A percentile compares a stretch with the other conserved stretches of the same genome.
Evolutionary conservation across 2,113 vertebrate species (phyloP).

Genomic region (Tychaedon coryphoeus): DNA sequence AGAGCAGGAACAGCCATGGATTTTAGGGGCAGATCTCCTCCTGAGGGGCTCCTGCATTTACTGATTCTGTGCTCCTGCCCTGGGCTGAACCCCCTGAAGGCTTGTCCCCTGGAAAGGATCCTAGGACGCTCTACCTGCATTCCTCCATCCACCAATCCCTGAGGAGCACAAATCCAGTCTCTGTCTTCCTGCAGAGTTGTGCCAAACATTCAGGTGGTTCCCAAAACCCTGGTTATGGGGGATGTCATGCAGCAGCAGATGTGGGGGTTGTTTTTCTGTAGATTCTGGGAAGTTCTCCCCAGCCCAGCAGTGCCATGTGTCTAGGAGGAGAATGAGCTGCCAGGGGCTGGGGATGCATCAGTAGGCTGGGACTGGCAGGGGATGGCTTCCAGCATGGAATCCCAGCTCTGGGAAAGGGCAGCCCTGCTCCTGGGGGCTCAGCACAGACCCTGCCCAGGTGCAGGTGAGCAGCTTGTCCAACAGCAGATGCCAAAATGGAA

Average conservation of each 20-base stretch:
- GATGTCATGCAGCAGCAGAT: background rate
- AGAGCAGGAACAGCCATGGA: background rate
- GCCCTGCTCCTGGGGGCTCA: background rate
- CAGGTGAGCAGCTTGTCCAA: background rate
- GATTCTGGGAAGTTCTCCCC: background rate
- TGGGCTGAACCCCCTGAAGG: background rate
- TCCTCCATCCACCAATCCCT: background rate
- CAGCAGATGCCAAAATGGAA: background rate
- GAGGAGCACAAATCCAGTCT: background rate
- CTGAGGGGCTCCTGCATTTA: background rate
- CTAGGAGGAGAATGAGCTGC: background rate
- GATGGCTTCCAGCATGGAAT: background rate
- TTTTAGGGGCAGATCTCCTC: background rate
- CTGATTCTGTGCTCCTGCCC: background rate
- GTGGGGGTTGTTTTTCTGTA: background rate
- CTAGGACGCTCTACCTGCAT: background rate
- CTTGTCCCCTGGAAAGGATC: background rate
- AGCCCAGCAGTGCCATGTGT: background rate
- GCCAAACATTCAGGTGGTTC: fast-evolving
- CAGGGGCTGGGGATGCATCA: background rate
- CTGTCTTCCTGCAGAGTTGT: background rate
- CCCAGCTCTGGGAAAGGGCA: background rate
- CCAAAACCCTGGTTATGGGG: background rate
- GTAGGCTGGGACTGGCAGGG: background rate
- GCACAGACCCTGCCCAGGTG: background rate